These are phyloP conservation scores for Drosophila takahashii DNA, from an alignment of 1,140 invertebrate genomes.

Conservation along the genomic window DNA sequence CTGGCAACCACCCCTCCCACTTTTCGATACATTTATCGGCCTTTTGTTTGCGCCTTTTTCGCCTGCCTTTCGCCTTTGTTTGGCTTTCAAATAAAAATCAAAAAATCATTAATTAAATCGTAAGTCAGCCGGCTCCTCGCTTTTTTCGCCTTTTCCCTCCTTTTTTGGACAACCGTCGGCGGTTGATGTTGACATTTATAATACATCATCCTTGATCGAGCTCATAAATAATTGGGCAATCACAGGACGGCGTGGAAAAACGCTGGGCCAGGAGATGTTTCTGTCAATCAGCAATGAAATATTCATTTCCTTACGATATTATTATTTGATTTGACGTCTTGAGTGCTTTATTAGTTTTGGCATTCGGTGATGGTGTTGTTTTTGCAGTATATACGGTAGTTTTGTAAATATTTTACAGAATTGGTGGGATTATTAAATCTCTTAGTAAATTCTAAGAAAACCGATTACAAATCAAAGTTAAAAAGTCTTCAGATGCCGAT, in stretches of 20 bases:
- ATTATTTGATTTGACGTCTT: slow-evolving; percentile 43
- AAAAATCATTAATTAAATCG: slow-evolving; percentile 72
- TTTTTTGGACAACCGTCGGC: not conserved
- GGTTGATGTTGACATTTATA: slow-evolving; percentile 66
- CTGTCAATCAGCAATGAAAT: slow-evolving; percentile 50
- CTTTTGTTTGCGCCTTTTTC: not conserved
- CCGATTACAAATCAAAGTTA: slow-evolving; percentile 9
- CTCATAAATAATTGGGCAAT: slow-evolving; percentile 58
- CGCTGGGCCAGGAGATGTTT: not conserved
- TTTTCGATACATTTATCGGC: slow-evolving; percentile 5
- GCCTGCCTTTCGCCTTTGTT: slow-evolving; percentile 11
- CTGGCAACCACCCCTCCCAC: no score
- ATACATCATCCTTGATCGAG: slow-evolving; percentile 48
- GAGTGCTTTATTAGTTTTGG: slow-evolving; percentile 35
- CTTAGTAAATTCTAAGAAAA: not conserved
- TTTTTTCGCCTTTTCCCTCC: no score
- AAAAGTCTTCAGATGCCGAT: not conserved
- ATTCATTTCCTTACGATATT: slow-evolving; percentile 31
- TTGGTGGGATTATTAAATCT: no score
- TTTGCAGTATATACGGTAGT: not conserved
- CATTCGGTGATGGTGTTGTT: not conserved
- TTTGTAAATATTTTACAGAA: no score
- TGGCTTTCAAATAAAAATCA: slow-evolving; percentile 53
- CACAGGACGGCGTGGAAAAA: slow-evolving; percentile 9
- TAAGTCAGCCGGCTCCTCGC: slow-evolving; percentile 6